Evolutionary conservation across 2,797 vertebrate genomes (phyloP), one percentile per base, ranked within the genome.

Genomic region (Chelon labrosus): DNA sequence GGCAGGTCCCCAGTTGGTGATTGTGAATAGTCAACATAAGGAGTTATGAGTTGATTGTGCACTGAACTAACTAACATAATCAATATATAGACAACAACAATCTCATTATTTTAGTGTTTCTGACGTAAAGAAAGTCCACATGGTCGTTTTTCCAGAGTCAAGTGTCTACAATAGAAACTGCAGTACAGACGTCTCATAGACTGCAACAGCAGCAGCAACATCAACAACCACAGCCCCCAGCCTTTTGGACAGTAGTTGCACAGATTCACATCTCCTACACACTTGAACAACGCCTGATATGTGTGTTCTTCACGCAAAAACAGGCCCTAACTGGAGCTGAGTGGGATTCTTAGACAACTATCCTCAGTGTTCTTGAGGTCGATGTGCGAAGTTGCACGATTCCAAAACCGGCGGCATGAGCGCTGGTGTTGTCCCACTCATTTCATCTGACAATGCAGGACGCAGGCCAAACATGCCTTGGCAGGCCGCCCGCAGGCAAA

Each of bases 401-500:
- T 78, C 38, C 55, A 63, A 69, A 73, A 86, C 82, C 79, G 75
- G 71, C 67, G 19, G 80, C 37, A 13, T 27, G 55, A 75, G 71
- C 14, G 53, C 65, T 51, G 51, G 72, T 69, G 74, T 77, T 68
- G 27, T 85, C 89, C 83, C 79, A 85, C 85, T 83, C 76, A 75
- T 82, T 78, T 74, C 61, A 75, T 75, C 58, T 79, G 74, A 89
- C 86, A 86, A 79, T 80, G 51, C 75, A 75, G 87, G 88, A 84
- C 19, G 47, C 14, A 5, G 50, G 80, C 84, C 89, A 90, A 78
- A 65, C 56, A 53, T 6, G 85, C 44, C 71, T 67, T 84, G 81
- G 84, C 87, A 60, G 53, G 16, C 53, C 31, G 87, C 91, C 87
- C 14, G 54, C 75, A 75, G 80, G 51, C 77, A 70, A 88, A 82